Conservation (phyloP, 2,113 vertebrate species). For the Aramus guarauna region DNA sequence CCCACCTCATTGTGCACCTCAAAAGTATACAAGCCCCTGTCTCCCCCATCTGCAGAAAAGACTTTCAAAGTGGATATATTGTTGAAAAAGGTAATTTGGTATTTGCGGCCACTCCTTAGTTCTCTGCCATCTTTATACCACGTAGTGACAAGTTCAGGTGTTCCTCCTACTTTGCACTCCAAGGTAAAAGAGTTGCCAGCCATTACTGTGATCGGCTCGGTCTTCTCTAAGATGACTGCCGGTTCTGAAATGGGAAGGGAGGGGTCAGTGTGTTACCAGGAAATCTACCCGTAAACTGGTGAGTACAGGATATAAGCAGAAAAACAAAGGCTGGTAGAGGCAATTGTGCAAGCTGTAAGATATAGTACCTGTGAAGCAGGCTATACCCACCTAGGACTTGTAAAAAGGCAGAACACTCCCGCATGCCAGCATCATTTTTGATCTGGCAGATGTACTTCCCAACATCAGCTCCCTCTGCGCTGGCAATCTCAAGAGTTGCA, state of each 20-base stretch:
- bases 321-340: not conserved
- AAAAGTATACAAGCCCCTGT: slow-evolving; percentile 89
- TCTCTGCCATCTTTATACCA: slow-evolving; percentile 95
- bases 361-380: not conserved
- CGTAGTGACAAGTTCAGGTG: slow-evolving; percentile 89
- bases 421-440: slow-evolving; percentile 93
- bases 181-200: slow-evolving; percentile 88
- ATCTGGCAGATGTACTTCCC: slow-evolving; percentile 95
- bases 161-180: slow-evolving; percentile 90
- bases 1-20: slow-evolving; percentile 95
- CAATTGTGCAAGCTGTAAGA: not conserved
- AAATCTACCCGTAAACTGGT: not conserved
- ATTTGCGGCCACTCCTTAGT: slow-evolving; percentile 86
- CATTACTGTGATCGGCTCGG: slow-evolving; percentile 90
- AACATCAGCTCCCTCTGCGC: slow-evolving; percentile 78
- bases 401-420: slow-evolving; percentile 89
- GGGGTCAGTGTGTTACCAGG: not conserved
- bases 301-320: not conserved
- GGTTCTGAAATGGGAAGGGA: slow-evolving; percentile 86
- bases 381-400: slow-evolving; percentile 91
- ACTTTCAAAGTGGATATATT: slow-evolving; percentile 89
- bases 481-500: slow-evolving; percentile 82
- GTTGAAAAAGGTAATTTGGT: slow-evolving; percentile 88
- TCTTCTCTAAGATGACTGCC: slow-evolving; percentile 90
- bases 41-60: slow-evolving; percentile 84